A percentile compares a stretch with the other conserved stretches of the same genome.
These are phyloP conservation scores for Strigamia transsilvanica DNA, from an alignment of 2,888 invertebrate genomes.

Conservation along the genomic window DNA sequence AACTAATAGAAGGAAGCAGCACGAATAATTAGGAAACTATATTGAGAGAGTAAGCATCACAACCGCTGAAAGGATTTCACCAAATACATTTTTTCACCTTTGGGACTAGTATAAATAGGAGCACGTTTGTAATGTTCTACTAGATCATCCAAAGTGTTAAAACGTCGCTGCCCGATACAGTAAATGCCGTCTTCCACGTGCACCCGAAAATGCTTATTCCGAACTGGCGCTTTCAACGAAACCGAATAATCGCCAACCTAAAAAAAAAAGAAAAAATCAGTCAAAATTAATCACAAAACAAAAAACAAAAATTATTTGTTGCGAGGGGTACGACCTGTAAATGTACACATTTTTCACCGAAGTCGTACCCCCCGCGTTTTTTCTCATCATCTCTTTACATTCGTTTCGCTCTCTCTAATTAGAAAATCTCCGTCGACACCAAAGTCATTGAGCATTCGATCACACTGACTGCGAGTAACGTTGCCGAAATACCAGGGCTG, in stretches of 20 bases:
- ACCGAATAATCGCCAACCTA: conserved; percentile 99
- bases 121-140: conserved; percentile 99
- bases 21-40: conserved; percentile 10
- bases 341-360: too few relatives aligned
- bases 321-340: too few relatives aligned
- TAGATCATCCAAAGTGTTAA: conserved; percentile 92
- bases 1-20: background rate
- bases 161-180: conserved; percentile 98
- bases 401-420: conserved; percentile 98
- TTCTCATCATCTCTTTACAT: too few relatives aligned
- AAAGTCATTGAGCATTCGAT: conserved; percentile 90
- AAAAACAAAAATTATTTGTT: conserved; percentile 6
- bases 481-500: conserved; percentile 98
- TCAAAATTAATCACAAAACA: background rate
- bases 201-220: conserved; percentile 99
- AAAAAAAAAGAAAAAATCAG: conserved; percentile 59
- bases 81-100: conserved; percentile 96
- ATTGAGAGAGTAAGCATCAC: conserved; percentile 15
- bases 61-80: conserved; percentile 83
- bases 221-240: conserved; percentile 94
- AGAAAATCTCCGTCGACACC: conserved; percentile 98
- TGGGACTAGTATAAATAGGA: conserved; percentile 97
- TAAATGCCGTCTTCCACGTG: conserved; percentile 88
- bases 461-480: conserved; percentile 95
- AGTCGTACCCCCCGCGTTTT: too few relatives aligned